A percentile compares a stretch with the other conserved stretches of the same genome.
These are phyloP conservation scores for Cheirogaleus major DNA, from an alignment of 2,797 vertebrate genomes.

Conservation along the genomic window DNA sequence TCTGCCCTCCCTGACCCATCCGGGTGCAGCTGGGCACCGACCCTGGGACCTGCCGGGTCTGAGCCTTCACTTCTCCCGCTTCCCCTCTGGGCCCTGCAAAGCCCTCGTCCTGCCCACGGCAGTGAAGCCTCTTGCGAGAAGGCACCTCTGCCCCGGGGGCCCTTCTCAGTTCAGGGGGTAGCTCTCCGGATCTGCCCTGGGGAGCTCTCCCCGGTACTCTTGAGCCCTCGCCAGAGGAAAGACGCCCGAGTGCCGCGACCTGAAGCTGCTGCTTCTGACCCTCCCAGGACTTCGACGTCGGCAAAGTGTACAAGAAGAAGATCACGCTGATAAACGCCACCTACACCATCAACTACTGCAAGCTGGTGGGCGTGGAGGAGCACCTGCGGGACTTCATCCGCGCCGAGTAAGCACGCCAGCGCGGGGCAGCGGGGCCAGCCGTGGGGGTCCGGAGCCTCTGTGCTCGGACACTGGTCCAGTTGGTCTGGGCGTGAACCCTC, in stretches of 20 bases:
- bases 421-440: too few species aligned
- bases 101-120: background rate
- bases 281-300: conserved; percentile 94
- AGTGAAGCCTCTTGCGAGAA: accelerated
- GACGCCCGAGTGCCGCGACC: accelerated
- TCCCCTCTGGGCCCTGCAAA: background rate
- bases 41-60: too few species aligned
- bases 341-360: conserved; percentile 90
- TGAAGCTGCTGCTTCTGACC: background rate
- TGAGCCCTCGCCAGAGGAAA: background rate
- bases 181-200: background rate
- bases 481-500: background rate
- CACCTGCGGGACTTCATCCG: conserved; percentile 89
- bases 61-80: background rate
- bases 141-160: background rate
- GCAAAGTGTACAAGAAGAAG: conserved; percentile 93
- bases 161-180: too few species aligned
- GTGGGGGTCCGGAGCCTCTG: background rate
- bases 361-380: conserved; percentile 87
- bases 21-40: background rate
- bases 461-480: background rate
- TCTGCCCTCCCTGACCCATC: background rate
- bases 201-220: too few species aligned
- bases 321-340: conserved; percentile 90
- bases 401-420: conserved; percentile 78